Percentiles rank a stretch among this genome's conserved stretches.
phyloP scores from a whole-genome alignment of 2,113 vertebrate species.

The cattle (Bos taurus) region ARS-UCD2.0 NC_037329.1:48624001-48624500 shows the following conservation, averaged over 20 bases:
- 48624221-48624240: constrained; percentile 57
- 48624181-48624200: constrained; percentile 59
- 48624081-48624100: neutral
- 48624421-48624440: constrained; percentile 61
- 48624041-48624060: neutral
- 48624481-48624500: neutral
- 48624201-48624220: constrained; percentile 59
- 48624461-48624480: neutral
- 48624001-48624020: neutral
- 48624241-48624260: constrained; percentile 64
- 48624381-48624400: constrained; percentile 71
- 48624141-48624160: constrained; percentile 33
- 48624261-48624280: constrained; percentile 65
- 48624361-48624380: constrained; percentile 72
- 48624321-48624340: constrained; percentile 70
- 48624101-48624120: neutral
- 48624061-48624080: neutral
- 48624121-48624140: constrained; percentile 59
- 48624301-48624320: constrained; percentile 70
- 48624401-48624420: constrained; percentile 67
- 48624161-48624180: constrained; percentile 52
- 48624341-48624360: constrained; percentile 55
- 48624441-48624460: constrained; percentile 44
- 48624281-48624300: constrained; percentile 75
- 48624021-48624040: neutral